Base-by-base conservation (phyloP, 2,888 invertebrate genomes). In the Anoncus sp. region DNA sequence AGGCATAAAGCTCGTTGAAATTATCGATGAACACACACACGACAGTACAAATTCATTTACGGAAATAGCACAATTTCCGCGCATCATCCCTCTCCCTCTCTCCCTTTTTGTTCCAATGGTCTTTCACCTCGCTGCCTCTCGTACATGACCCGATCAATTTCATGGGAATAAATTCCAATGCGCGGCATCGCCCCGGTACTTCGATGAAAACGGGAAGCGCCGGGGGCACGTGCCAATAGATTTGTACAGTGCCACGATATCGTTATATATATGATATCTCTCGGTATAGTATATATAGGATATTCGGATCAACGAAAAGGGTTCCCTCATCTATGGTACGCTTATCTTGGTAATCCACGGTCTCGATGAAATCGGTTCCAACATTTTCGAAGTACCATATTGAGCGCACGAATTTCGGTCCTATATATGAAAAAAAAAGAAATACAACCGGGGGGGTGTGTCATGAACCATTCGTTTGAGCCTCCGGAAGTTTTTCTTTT, bases 101-200 rank as follows among this genome's bases (percentile, higher is more conserved):
- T 18, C 27, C 24, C 24, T 14, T 14, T 22, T 14, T 31, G 14
- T 20, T 51, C 31, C 45, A 38, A 27, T 59, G 12, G 12, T 65
- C 31, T 27, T 40, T 31, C 69, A 22, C 49, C 22, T 67, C 59
- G 24, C 20, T 35, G 18, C 27, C 18, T 53, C 49, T 12, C 60
- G 9, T 38, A 38, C 60, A 60, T 70, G 49, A 35, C 51, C 51
- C 53, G 71, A 71, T 63, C 71, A 71, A 63, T 71, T 71, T 62
- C 53, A 53, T 43, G 43, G 71, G 53, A 62, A 71, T 55, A 62
- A 71, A 71, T 71, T 71, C 38, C 43, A 40, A 49, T 60, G 47
- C 47, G 18, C 57, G 40, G 18, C 18, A 18, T 14, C 7, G n/a
- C 35, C 43, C 2, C 14, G 43, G 62, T 59, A 31, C 49, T 59